These are phyloP conservation scores for Bucco capensis DNA, from an alignment of 2,113 vertebrate genomes.

Conservation along the genomic window DNA sequence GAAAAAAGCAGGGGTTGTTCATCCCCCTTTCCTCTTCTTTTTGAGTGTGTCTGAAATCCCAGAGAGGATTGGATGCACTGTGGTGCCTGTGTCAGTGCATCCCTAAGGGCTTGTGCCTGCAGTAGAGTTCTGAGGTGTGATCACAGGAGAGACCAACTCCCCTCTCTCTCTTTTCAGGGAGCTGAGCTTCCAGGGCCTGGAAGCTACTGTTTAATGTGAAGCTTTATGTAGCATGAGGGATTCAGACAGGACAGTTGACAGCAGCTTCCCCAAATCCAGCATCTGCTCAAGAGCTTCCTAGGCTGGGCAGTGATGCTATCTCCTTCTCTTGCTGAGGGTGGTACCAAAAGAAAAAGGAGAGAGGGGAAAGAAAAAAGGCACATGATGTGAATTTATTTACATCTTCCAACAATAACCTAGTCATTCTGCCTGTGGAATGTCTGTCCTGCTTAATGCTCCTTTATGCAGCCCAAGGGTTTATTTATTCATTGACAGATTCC, in stretches of 20 bases:
- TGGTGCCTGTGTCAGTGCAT: neutral
- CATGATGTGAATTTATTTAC: conserved; percentile 49
- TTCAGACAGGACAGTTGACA: neutral
- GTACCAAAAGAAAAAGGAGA: neutral
- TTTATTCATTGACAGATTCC: neutral
- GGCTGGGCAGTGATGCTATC: neutral
- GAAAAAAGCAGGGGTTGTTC: neutral
- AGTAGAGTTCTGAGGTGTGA: neutral
- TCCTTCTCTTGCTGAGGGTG: neutral
- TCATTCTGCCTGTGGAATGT: neutral
- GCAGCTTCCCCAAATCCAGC: neutral
- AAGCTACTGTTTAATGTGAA: neutral
- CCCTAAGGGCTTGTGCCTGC: neutral
- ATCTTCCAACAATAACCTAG: conserved; percentile 24
- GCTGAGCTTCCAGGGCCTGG: neutral
- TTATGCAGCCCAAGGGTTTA: neutral
- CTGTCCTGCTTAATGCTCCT: neutral
- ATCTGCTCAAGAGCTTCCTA: neutral
- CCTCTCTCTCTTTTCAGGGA: no score
- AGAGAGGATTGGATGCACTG: neutral
- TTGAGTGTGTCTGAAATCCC: no score
- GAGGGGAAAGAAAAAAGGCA: neutral
- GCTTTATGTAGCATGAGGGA: neutral
- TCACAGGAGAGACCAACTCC: neutral
- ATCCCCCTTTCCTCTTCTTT: neutral